A percentile compares a stretch with the other conserved stretches of the same genome.
Evolutionary conservation across 2,113 vertebrate genomes (phyloP).

Genomic region (Puffinus mauretanicus): DNA sequence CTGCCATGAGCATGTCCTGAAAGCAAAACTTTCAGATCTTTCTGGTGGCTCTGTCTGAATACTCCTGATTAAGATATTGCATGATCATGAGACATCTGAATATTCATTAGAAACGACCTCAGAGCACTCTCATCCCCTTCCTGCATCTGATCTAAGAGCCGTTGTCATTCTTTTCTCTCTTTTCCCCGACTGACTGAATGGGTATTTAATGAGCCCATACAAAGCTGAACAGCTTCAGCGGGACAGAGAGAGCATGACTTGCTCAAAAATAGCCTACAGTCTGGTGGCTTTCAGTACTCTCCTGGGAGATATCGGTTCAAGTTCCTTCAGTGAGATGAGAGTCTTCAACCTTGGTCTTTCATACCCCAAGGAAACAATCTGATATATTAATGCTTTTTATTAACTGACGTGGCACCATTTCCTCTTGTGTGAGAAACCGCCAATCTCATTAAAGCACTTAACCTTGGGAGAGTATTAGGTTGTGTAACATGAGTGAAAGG

Average conservation of each 20-base stretch:
- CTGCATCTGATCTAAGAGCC: neutral
- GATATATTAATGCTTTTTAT: slow-evolving; percentile 49
- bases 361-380: slow-evolving; percentile 10
- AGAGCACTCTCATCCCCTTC: neutral
- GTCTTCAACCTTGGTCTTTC: slow-evolving; percentile 30
- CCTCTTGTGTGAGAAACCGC: neutral
- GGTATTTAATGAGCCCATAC: slow-evolving; percentile 33
- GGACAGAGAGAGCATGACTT: neutral
- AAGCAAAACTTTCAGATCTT: neutral
- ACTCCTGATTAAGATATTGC: neutral
- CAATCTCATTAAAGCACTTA: slow-evolving; percentile 24
- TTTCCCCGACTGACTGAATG: neutral
- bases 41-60: neutral
- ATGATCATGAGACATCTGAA: neutral
- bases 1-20: neutral
- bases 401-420: neutral
- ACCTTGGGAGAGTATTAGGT: neutral
- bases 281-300: neutral
- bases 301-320: neutral
- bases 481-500: neutral
- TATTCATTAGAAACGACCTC: slow-evolving; percentile 1
- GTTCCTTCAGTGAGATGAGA: slow-evolving; percentile 28
- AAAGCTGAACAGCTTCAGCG: slow-evolving; percentile 24
- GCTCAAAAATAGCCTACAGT: slow-evolving; percentile 11
- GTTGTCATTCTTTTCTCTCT: neutral